Base-by-base conservation (phyloP, 1,140 invertebrate species). In the Cephus cinctus region DNA sequence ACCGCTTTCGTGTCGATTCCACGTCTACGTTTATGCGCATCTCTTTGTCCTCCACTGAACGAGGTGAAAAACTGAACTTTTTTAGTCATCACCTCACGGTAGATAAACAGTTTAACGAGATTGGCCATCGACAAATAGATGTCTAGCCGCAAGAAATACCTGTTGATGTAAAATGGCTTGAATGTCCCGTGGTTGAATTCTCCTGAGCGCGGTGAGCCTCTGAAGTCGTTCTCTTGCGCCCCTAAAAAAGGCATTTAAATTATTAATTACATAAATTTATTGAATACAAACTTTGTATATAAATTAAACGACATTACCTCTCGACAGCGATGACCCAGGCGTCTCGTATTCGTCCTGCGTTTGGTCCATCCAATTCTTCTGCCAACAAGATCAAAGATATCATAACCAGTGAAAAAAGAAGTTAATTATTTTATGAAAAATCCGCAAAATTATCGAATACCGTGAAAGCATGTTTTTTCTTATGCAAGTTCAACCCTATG, bases 291-390 rank as follows among this genome's bases (percentile, higher is more conserved):
- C 9, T 12, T 30, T 30, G 9, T 30, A 12, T 30, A 8, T 30
- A 30, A 8, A 30, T 18, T 36, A 9, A 9, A 15, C 19, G 3
- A 11, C 9, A 36, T 73, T 61, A 87, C 80, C 95, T 90, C 80
- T 97, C 94, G 61, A 97, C 92, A 40, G 94, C 94, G 74, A 98
- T 96, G 77, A 96, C 91, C 82, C 96, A 98, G 43, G 94, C 94
- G 88, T 97, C 93, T 75, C 94, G 90, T 58, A 98, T 67, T 55
- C 65, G 67, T 51, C 64, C 90, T 70, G 91, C 89, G 77, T 89
- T 89, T 57, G 86, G 83, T 31, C 66, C 67, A 73, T 94, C 92
- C 78, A 91, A 84, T 72, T 92, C 92, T 95, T 83, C 55, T 85
- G 80, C 67, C 77, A 64, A 80, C 63, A 67, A 34, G 47, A 52